Conservation (phyloP, 1,140 invertebrate genomes). For the Cydia fagiglandana region DNA sequence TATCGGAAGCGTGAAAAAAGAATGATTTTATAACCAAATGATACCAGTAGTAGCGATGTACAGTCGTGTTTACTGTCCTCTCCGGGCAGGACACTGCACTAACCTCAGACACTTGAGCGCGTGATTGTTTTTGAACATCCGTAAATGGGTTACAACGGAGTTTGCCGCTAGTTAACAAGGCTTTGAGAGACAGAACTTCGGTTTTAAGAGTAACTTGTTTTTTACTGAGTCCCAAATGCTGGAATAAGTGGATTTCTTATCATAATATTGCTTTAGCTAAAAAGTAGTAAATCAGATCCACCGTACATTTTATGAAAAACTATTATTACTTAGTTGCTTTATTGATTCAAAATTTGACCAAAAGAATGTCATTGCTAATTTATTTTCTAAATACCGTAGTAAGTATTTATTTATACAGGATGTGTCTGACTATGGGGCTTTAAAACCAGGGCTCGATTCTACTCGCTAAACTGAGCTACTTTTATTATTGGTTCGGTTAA, state of each 20-base stretch:
- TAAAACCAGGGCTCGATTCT: too few relatives aligned
- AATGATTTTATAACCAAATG: background rate
- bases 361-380: too few relatives aligned
- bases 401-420: background rate
- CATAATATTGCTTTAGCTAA: too few relatives aligned
- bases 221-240: background rate
- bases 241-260: background rate
- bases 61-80: conserved; percentile 27
- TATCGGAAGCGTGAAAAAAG: background rate
- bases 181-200: conserved; percentile 19
- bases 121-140: conserved; percentile 27
- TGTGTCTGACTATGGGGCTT: too few relatives aligned
- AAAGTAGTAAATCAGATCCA: too few relatives aligned
- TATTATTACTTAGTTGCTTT: background rate
- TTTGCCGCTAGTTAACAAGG: conserved; percentile 24
- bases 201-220: background rate
- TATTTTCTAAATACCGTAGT: too few relatives aligned
- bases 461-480: too few relatives aligned
- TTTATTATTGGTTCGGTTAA: too few relatives aligned
- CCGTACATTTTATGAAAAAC: too few relatives aligned
- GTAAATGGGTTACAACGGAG: conserved; percentile 30
- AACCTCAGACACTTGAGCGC: conserved; percentile 30
- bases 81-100: conserved; percentile 9
- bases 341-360: background rate
- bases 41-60: conserved; percentile 5